Percentiles rank a stretch among this genome's conserved stretches.
Conservation (phyloP, 2,888 invertebrate genomes). For the Xiphydria camelus region DNA sequence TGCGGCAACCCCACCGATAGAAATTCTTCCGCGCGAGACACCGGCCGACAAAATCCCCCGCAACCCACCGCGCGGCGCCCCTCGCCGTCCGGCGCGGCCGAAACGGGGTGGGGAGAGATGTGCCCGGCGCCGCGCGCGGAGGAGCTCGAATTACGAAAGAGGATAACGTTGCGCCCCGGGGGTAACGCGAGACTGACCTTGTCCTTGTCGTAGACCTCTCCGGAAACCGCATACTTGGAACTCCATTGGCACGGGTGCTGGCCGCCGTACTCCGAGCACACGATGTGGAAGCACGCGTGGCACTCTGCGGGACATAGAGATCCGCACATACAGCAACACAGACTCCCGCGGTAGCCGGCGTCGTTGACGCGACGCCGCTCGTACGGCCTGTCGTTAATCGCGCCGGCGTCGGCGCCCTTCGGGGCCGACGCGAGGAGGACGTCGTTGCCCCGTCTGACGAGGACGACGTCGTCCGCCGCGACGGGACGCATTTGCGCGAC, state of each 20-base stretch:
- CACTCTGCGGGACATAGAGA: conserved; percentile 67
- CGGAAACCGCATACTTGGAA: conserved; percentile 49
- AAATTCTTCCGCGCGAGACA: no score
- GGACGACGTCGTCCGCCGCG: not conserved
- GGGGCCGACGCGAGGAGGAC: conserved; percentile 12
- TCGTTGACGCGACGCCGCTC: no score
- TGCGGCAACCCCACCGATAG: no score
- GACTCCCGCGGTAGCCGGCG: conserved; percentile 15
- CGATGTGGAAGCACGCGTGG: conserved; percentile 67
- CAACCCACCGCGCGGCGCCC: no score
- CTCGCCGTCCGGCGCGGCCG: no score
- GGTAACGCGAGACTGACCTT: conserved; percentile 43
- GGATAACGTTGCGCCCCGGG: no score
- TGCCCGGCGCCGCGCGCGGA: no score
- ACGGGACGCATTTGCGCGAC: not conserved
- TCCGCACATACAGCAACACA: conserved; percentile 67
- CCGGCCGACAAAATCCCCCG: no score
- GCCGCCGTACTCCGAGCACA: conserved; percentile 58
- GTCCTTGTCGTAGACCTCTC: conserved; percentile 51
- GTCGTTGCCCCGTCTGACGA: conserved; percentile 11
- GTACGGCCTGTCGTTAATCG: not conserved
- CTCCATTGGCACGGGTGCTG: conserved; percentile 55
- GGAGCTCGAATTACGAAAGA: no score
- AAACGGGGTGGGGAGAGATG: no score
- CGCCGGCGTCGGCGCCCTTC: conserved; percentile 10